Evolutionary conservation across 2,888 invertebrate species (phyloP).

Genomic region (Parthenolecanium corni): DNA sequence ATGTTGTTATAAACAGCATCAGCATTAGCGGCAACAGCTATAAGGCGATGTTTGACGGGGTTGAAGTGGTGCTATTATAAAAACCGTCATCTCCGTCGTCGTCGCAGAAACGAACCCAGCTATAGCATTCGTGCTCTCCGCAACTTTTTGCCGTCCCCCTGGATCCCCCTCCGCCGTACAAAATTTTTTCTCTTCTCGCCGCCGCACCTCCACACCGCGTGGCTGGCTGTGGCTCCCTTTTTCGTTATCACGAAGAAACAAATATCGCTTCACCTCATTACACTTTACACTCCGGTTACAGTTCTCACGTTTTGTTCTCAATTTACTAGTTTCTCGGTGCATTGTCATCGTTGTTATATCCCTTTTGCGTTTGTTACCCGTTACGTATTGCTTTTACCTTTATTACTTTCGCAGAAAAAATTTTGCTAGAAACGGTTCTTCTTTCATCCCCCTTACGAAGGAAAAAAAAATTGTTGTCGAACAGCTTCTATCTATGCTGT

Average conservation of each 20-base stretch:
- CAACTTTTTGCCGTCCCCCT: slow-evolving; percentile 13
- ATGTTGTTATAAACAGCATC: slow-evolving; percentile 26
- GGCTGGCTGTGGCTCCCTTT: background rate
- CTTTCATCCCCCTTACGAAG: too few relatives aligned
- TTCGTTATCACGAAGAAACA: slow-evolving; percentile 27
- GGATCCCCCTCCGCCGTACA: background rate
- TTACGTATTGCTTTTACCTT: slow-evolving; percentile 24
- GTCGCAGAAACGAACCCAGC: background rate
- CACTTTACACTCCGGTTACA: slow-evolving; percentile 26
- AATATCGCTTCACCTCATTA: slow-evolving; percentile 29
- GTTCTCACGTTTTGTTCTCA: slow-evolving; percentile 22
- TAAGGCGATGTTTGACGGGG: slow-evolving; percentile 16
- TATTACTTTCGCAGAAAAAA: slow-evolving; percentile 14
- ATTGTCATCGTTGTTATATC: background rate
- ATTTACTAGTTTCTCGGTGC: background rate
- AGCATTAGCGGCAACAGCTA: slow-evolving; percentile 26
- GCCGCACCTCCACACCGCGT: background rate
- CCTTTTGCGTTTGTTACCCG: slow-evolving; percentile 6
- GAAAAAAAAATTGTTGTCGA: too few relatives aligned
- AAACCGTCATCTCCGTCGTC: slow-evolving; percentile 17
- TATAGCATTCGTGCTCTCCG: slow-evolving; percentile 19
- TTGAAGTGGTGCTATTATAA: slow-evolving; percentile 28
- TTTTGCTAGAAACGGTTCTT: too few relatives aligned
- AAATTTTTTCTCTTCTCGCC: background rate
- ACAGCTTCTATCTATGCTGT: too few relatives aligned